A percentile compares a stretch with the other conserved stretches of the same genome.
Conservation (phyloP, 2,888 invertebrate species). For the Allophyes oxyacanthae region DNA sequence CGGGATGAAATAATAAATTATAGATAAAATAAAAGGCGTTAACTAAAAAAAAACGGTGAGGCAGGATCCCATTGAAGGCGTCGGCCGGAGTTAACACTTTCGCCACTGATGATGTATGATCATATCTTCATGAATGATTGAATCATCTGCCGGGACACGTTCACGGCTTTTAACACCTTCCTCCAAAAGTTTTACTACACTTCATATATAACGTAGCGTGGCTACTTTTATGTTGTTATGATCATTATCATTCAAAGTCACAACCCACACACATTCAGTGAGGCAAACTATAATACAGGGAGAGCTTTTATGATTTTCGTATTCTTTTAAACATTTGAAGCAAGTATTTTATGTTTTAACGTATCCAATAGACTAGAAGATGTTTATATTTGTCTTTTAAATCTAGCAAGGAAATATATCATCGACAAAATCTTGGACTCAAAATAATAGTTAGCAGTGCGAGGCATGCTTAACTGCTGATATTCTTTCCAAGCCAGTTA, state of each 20-base stretch:
- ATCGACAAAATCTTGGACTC: no score
- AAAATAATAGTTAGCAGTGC: no score
- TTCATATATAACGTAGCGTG: conserved; percentile 84
- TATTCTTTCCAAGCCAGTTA: no score
- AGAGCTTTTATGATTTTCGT: conserved; percentile 61
- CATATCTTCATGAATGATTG: conserved; percentile 87
- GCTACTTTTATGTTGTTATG: conserved; percentile 87
- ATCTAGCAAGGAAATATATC: no score
- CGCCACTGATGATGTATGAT: conserved; percentile 86
- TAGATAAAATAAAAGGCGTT: conserved; percentile 74
- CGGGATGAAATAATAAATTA: conserved; percentile 73
- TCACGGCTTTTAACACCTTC: conserved; percentile 87
- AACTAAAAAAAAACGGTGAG: conserved; percentile 68
- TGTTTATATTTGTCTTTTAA: no score
- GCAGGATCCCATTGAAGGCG: conserved; percentile 75
- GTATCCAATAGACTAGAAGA: no score
- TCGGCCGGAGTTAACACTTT: conserved; percentile 82
- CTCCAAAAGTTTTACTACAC: conserved; percentile 86
- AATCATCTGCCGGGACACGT: conserved; percentile 87
- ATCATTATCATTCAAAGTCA: conserved; percentile 87
- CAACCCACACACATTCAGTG: conserved; percentile 77
- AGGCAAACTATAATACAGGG: conserved; percentile 59
- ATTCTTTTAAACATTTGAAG: conserved; percentile 59
- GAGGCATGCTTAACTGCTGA: no score
- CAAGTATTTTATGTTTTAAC: conserved; percentile 15